Evolutionary conservation across 1,140 invertebrate species (phyloP).

Genomic region (Penaeus japonicus): DNA sequence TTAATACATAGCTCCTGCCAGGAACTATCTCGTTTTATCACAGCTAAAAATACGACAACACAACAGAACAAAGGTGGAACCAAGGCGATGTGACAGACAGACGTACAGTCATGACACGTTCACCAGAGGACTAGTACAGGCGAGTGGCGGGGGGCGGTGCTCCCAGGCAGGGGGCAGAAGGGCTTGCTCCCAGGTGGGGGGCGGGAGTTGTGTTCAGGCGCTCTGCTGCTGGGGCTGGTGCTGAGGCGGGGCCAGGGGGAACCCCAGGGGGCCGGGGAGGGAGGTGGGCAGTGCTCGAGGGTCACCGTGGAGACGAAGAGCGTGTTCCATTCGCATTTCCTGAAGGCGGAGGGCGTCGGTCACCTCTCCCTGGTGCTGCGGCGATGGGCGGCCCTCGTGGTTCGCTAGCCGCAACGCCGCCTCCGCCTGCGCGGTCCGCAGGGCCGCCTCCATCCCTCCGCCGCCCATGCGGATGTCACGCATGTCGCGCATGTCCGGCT

Average conservation of each 20-base stretch:
- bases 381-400: slow-evolving; percentile 54
- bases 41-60: slow-evolving; percentile 57
- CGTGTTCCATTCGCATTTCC: slow-evolving; percentile 82
- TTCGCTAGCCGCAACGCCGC: slow-evolving; percentile 78
- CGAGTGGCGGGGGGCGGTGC: slow-evolving; percentile 39
- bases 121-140: slow-evolving; percentile 48
- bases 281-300: slow-evolving; percentile 60
- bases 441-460: slow-evolving; percentile 79
- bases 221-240: slow-evolving; percentile 70
- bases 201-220: slow-evolving; percentile 45
- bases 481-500: slow-evolving; percentile 58
- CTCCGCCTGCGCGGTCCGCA: slow-evolving; percentile 82
- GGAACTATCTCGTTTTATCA: slow-evolving; percentile 52
- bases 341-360: slow-evolving; percentile 78
- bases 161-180: not conserved
- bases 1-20: slow-evolving; percentile 46
- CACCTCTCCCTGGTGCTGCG: slow-evolving; percentile 62
- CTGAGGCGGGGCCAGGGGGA: slow-evolving; percentile 68
- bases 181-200: not conserved
- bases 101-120: slow-evolving; percentile 48
- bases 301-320: slow-evolving; percentile 77
- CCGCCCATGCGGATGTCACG: slow-evolving; percentile 64
- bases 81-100: slow-evolving; percentile 48
- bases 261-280: slow-evolving; percentile 72
- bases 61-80: slow-evolving; percentile 56